Conservation (phyloP, 2,888 invertebrate species). For the Ophraella communa region DNA sequence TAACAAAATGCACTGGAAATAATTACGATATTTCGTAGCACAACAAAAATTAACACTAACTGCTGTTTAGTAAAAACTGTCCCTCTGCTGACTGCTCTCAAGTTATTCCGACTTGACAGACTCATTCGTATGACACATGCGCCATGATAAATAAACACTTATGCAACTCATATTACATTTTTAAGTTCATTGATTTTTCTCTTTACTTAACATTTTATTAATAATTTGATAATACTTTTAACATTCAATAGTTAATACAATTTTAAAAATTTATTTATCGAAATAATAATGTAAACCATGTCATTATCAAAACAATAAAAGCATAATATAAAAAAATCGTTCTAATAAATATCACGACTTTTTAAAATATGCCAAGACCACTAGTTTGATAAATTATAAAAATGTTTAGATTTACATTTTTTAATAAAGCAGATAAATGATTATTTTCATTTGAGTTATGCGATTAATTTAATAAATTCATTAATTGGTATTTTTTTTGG, state of each 20-base stretch:
- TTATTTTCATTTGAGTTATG: too few relatives aligned
- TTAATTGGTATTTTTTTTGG: too few relatives aligned
- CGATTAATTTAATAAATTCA: too few relatives aligned
- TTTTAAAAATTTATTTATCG: too few relatives aligned
- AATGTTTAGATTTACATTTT: too few relatives aligned
- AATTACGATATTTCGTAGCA: conserved; percentile 33
- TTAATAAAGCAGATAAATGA: too few relatives aligned
- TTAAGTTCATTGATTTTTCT: conserved; percentile 1
- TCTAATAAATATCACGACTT: not conserved
- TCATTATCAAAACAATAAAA: too few relatives aligned
- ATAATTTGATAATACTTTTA: too few relatives aligned
- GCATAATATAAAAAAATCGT: not conserved
- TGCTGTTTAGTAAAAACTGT: conserved; percentile 36
- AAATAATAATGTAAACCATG: too few relatives aligned
- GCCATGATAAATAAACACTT: conserved; percentile 12
- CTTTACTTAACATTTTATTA: too few relatives aligned
- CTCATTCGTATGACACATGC: conserved; percentile 32
- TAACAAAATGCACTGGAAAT: conserved; percentile 34
- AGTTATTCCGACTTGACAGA: conserved; percentile 37
- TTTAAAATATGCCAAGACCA: not conserved
- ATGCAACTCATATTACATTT: conserved; percentile 27
- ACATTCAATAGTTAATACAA: too few relatives aligned
- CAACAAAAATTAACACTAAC: conserved; percentile 41
- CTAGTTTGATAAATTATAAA: too few relatives aligned
- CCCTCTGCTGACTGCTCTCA: conserved; percentile 27